These are phyloP conservation scores for Oreonectes daqikongensis DNA, from an alignment of 2,797 vertebrate genomes.

Conservation along the genomic window DNA sequence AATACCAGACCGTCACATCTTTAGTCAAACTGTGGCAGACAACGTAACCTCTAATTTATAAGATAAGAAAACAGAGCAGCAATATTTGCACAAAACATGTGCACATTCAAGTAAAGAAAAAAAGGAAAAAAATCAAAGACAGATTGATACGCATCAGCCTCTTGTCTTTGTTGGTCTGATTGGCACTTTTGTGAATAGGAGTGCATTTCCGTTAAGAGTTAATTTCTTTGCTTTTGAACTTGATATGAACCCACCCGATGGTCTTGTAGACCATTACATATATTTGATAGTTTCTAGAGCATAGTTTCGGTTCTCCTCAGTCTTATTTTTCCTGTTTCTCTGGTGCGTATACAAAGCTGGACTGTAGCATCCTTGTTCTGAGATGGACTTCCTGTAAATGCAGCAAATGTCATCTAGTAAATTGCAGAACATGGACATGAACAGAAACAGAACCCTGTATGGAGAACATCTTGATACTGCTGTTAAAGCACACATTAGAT, in stretches of 20 bases:
- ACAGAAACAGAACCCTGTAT: not conserved
- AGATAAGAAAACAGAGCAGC: constrained; percentile 83
- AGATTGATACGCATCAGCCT: constrained; percentile 74
- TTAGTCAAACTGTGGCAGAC: constrained; percentile 70
- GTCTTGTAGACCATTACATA: constrained; percentile 59
- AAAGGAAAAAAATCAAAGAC: constrained; percentile 66
- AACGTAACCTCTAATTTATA: constrained; percentile 67
- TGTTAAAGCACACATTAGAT: constrained; percentile 17
- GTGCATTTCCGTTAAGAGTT: constrained; percentile 75
- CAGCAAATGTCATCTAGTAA: not conserved
- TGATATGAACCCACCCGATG: constrained; percentile 57
- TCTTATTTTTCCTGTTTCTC: constrained; percentile 51
- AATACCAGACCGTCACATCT: constrained; percentile 72
- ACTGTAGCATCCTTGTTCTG: constrained; percentile 61
- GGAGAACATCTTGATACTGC: constrained; percentile 3
- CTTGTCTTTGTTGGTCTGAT: constrained; percentile 82
- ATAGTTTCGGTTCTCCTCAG: constrained; percentile 50
- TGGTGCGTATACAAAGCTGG: constrained; percentile 44
- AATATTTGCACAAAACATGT: constrained; percentile 80
- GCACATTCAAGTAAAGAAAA: constrained; percentile 86
- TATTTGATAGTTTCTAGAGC: constrained; percentile 55
- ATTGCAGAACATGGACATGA: constrained; percentile 2
- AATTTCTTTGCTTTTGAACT: constrained; percentile 48
- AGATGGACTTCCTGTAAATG: constrained; percentile 19
- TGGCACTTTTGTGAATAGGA: constrained; percentile 87